These are phyloP conservation scores for Furnarius figulus DNA, from an alignment of 2,113 vertebrate species.

Conservation along the genomic window DNA sequence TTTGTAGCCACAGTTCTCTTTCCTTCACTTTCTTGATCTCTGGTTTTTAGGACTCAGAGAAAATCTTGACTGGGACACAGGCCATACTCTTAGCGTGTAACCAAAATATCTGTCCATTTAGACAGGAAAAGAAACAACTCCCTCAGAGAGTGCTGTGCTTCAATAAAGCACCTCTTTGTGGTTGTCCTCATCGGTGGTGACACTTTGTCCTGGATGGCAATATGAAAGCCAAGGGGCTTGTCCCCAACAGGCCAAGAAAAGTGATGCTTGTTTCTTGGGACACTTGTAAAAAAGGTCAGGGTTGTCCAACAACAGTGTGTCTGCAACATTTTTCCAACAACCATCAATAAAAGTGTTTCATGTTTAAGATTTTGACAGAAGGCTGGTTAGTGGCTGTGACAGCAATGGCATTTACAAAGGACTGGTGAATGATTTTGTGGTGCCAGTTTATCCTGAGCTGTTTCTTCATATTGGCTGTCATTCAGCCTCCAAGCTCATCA, in stretches of 20 bases:
- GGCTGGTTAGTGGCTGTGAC: not conserved
- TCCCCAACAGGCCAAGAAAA: not conserved
- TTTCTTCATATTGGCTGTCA: slow-evolving; percentile 25
- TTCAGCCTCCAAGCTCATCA: not conserved
- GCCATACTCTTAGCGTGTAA: not conserved
- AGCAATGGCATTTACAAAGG: not conserved
- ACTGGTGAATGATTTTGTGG: not conserved
- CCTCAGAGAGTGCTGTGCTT: not conserved
- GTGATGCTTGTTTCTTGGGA: not conserved
- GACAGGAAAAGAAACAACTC: not conserved
- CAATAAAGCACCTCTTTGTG: not conserved
- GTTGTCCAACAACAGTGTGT: not conserved
- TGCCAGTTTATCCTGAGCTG: not conserved
- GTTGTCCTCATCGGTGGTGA: not conserved
- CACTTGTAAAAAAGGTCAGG: not conserved
- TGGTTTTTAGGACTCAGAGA: not conserved
- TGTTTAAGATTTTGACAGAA: not conserved
- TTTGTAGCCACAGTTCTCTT: not conserved
- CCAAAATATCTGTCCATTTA: not conserved
- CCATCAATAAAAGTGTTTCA: not conserved
- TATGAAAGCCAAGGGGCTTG: not conserved
- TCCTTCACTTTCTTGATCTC: not conserved
- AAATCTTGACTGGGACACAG: not conserved
- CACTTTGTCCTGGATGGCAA: not conserved
- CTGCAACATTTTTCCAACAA: not conserved